phyloP scores from a whole-genome alignment of 2,888 invertebrate genomes.

The Biston betularia region DNA sequence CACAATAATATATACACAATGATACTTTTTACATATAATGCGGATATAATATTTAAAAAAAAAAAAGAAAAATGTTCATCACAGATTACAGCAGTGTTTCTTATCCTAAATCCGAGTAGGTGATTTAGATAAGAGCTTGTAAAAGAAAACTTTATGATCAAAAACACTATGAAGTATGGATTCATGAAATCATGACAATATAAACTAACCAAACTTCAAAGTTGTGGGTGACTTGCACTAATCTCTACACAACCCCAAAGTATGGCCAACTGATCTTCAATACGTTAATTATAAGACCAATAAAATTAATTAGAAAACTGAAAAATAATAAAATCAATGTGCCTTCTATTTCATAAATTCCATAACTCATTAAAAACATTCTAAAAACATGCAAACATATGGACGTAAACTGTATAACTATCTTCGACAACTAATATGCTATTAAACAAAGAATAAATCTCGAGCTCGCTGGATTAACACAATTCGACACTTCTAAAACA shows the following conservation, averaged over 20 bases:
- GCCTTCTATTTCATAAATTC: conserved; percentile 10
- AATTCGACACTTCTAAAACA: conserved; percentile 54
- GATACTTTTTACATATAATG: conserved; percentile 37
- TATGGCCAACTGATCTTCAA: conserved; percentile 1
- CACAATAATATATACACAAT: conserved; percentile 42
- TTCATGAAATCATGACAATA: neutral
- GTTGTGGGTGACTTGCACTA: neutral
- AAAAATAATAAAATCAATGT: conserved; percentile 13
- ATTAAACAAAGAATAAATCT: conserved; percentile 13
- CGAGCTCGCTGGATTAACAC: conserved; percentile 44
- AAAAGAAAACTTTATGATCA: conserved; percentile 20
- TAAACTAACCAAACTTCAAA: conserved; percentile 1
- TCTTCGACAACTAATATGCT: neutral
- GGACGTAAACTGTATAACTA: conserved; percentile 15
- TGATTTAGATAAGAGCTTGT: conserved; percentile 16
- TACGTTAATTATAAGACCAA: conserved; percentile 22
- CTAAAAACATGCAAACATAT: conserved; percentile 39
- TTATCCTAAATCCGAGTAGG: conserved; percentile 10
- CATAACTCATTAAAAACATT: conserved; percentile 21
- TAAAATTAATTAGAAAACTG: conserved; percentile 24
- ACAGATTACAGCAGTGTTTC: conserved; percentile 39
- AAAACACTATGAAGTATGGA: conserved; percentile 6
- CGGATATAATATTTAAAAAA: conserved; percentile 33
- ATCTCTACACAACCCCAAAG: neutral
- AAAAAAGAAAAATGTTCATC: conserved; percentile 37